Evolutionary conservation across 2,113 vertebrate genomes (phyloP).

Genomic region (Tychaedon coryphoeus): DNA sequence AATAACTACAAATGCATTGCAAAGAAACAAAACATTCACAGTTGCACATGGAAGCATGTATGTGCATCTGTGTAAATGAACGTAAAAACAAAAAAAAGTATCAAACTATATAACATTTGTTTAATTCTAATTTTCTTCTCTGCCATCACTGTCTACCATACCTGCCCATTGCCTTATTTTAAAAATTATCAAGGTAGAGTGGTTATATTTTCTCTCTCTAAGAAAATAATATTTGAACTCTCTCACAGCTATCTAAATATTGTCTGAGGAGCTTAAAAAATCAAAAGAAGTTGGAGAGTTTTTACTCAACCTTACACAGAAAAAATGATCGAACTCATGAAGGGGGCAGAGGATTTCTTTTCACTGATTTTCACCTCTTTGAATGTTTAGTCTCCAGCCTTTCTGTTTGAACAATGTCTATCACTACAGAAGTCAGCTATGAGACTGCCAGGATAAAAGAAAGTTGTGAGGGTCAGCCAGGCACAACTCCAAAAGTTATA

Average conservation of each 20-base stretch:
- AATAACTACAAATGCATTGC: background rate
- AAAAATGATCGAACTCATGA: background rate
- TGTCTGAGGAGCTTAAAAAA: background rate
- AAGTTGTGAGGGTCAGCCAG: background rate
- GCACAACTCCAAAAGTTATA: background rate
- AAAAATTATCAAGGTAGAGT: background rate
- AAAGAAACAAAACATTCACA: background rate
- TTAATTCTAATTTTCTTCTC: background rate
- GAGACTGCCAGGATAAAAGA: background rate
- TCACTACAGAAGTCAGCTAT: background rate
- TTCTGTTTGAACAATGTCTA: background rate
- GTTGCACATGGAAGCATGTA: background rate
- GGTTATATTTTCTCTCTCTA: background rate
- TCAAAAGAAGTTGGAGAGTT: background rate
- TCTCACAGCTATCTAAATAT: background rate
- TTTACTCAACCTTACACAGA: background rate
- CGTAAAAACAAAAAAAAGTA: fast-evolving
- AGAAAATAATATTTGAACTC: background rate
- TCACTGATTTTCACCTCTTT: background rate
- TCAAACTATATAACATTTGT: background rate
- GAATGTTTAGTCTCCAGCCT: background rate
- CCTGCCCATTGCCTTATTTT: background rate
- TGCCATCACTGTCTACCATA: too few species aligned
- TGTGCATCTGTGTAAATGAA: background rate
- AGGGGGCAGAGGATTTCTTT: background rate